Conservation (phyloP, 2,888 invertebrate species). For the Aleiodes alternator region DNA sequence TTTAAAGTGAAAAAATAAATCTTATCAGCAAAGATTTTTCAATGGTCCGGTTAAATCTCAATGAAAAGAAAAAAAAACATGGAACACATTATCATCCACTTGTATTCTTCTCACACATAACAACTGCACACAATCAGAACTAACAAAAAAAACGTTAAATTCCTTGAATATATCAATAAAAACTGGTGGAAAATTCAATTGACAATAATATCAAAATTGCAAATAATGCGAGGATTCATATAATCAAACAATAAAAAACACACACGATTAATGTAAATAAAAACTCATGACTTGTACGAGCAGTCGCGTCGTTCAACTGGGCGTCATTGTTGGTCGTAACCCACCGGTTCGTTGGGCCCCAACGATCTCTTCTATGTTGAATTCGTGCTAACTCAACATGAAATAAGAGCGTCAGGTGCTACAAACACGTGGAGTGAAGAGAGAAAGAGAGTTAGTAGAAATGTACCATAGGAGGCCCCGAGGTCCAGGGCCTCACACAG, state of each 20-base stretch:
- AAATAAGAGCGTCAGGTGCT: constrained; percentile 33
- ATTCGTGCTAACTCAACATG: constrained; percentile 63
- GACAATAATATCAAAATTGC: constrained; percentile 2
- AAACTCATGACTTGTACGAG: constrained; percentile 56
- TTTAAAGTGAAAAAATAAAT: constrained; percentile 24
- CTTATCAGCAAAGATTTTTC: constrained; percentile 17
- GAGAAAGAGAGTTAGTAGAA: constrained; percentile 63
- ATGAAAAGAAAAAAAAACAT: constrained; percentile 15
- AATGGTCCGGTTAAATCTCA: constrained; percentile 26
- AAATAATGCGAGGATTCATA: constrained; percentile 6
- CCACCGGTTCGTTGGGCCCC: constrained; percentile 63
- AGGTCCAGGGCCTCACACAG: constrained; percentile 53
- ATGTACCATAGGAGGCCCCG: constrained; percentile 50
- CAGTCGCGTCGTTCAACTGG: constrained; percentile 70
- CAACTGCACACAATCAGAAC: constrained; percentile 23
- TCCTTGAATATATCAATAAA: not conserved
- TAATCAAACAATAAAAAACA: not conserved
- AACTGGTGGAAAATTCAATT: constrained; percentile 7
- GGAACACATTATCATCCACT: constrained; percentile 11
- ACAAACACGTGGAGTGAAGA: constrained; percentile 53
- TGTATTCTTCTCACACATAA: not conserved
- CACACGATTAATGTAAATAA: constrained; percentile 25
- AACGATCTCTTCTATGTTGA: constrained; percentile 67
- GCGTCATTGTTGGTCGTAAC: constrained; percentile 72
- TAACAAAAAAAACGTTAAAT: constrained; percentile 32